Evolutionary conservation across 2,888 invertebrate genomes (phyloP).

Genomic region (Listrodromus nycthemerus): DNA sequence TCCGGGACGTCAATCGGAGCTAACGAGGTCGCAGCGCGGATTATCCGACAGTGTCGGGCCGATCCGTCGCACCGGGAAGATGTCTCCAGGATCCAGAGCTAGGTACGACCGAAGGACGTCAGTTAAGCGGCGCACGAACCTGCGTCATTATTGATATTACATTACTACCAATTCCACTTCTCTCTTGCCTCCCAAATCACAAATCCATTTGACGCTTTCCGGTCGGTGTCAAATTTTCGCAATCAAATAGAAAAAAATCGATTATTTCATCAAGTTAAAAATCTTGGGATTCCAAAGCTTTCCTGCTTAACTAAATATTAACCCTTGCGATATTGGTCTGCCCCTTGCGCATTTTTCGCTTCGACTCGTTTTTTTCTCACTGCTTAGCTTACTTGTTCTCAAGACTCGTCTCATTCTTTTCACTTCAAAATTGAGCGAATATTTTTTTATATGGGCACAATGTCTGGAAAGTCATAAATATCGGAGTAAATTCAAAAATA

Average conservation of each 20-base stretch:
- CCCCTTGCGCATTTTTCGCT: background rate
- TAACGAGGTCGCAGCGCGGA: slow-evolving; percentile 37
- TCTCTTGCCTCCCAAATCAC: background rate
- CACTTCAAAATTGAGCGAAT: too few relatives aligned
- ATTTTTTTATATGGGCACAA: background rate
- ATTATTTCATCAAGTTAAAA: slow-evolving; percentile 5
- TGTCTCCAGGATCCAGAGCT: background rate
- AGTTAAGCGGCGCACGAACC: slow-evolving; percentile 3
- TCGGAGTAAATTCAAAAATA: background rate
- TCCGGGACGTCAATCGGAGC: slow-evolving; percentile 60
- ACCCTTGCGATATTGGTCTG: slow-evolving; percentile 26
- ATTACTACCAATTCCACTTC: background rate
- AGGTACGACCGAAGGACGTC: background rate
- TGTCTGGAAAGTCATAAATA: too few relatives aligned
- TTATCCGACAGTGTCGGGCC: slow-evolving; percentile 51
- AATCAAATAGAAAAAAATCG: background rate
- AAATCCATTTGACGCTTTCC: background rate
- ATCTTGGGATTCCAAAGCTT: slow-evolving; percentile 20
- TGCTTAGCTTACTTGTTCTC: slow-evolving; percentile 8
- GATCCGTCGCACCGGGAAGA: background rate
- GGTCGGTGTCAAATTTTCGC: background rate
- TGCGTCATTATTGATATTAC: background rate
- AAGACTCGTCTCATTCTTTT: slow-evolving; percentile 46
- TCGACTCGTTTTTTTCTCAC: slow-evolving; percentile 1
- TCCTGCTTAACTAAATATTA: slow-evolving; percentile 12